These are phyloP conservation scores for Cryptoblepharus egeriae DNA, from an alignment of 2,797 vertebrate species.

Conservation along the genomic window DNA sequence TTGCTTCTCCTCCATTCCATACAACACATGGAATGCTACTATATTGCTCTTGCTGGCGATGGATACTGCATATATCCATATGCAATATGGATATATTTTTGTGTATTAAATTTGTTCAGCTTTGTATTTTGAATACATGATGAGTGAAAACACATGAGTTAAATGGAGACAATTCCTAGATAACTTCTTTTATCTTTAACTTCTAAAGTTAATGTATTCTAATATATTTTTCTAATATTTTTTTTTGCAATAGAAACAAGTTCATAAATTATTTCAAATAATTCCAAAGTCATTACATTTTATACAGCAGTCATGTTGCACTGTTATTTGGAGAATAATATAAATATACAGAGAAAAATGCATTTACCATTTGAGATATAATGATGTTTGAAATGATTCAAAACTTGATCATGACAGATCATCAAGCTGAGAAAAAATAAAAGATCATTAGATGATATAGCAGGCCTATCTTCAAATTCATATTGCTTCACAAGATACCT, in stretches of 20 bases:
- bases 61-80: too few relatives aligned
- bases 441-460: not conserved
- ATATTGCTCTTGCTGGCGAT: too few relatives aligned
- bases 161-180: constrained; percentile 3
- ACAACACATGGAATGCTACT: too few relatives aligned
- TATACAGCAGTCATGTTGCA: not conserved
- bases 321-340: constrained; percentile 9
- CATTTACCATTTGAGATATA: constrained; percentile 19
- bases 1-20: too few relatives aligned
- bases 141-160: not conserved
- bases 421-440: constrained; percentile 8
- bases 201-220: too few relatives aligned
- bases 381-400: constrained; percentile 9
- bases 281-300: constrained; percentile 15
- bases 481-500: not conserved
- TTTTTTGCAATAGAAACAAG: constrained; percentile 10
- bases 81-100: too few relatives aligned
- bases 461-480: not conserved
- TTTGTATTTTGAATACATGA: not conserved
- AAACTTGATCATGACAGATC: constrained; percentile 14
- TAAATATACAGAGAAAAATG: constrained; percentile 8
- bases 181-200: constrained; percentile 10
- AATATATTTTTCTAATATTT: too few relatives aligned
- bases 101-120: too few relatives aligned
- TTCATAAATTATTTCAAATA: constrained; percentile 21